Evolutionary conservation across 2,797 vertebrate species (phyloP).

Genomic region (Ctenosaura bakeri): DNA sequence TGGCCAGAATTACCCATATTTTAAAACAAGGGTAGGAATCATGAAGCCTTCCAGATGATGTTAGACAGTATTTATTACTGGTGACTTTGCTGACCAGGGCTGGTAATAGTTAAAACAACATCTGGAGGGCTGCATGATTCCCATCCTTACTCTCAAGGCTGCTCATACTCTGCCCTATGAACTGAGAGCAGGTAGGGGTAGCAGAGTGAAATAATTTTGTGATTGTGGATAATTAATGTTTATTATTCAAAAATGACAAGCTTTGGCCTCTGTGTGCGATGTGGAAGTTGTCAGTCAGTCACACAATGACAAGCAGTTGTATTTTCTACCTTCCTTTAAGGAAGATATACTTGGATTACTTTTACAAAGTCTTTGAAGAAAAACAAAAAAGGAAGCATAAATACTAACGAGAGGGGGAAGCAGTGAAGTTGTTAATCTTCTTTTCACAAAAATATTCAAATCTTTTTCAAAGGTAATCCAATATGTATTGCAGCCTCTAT

Average conservation of each 20-base stretch:
- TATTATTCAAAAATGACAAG: too few species aligned
- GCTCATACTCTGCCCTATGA: too few species aligned
- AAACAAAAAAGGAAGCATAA: constrained; percentile 21
- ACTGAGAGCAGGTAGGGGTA: too few species aligned
- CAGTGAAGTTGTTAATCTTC: constrained; percentile 30
- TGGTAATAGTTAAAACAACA: too few species aligned
- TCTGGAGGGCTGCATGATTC: too few species aligned
- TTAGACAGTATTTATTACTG: too few species aligned
- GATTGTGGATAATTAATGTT: not conserved
- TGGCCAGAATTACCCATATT: too few species aligned
- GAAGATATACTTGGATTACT: accelerated
- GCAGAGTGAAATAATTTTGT: not conserved
- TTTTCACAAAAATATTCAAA: constrained; percentile 26
- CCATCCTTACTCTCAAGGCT: too few species aligned
- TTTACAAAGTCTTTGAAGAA: constrained; percentile 29
- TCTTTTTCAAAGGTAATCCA: constrained; percentile 50
- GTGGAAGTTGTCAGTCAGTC: not conserved
- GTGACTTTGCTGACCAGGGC: too few species aligned
- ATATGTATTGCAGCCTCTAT: not conserved
- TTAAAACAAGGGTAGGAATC: too few species aligned
- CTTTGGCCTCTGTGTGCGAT: not conserved
- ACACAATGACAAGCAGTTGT: not conserved
- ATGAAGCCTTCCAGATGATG: too few species aligned
- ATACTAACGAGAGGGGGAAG: not conserved
- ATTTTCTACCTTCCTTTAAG: constrained; percentile 14